Conservation (phyloP, 1,140 invertebrate genomes). For the Sycophila sp. region DNA sequence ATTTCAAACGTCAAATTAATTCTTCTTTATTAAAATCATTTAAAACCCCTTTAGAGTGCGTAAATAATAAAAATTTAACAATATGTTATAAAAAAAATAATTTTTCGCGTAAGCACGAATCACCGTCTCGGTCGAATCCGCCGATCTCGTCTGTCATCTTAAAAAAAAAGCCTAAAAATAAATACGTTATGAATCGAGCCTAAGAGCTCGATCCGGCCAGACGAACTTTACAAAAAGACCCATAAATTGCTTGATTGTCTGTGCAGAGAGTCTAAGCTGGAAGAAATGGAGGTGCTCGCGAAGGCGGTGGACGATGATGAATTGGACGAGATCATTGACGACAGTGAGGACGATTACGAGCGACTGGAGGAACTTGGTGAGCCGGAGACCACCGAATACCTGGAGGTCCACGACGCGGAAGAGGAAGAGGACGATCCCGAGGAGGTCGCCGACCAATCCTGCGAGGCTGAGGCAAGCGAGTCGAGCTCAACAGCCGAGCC, state of each 20-base stretch:
- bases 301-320: not conserved
- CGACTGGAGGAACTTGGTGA: not conserved
- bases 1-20: too few species aligned
- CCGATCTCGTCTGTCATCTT: too few species aligned
- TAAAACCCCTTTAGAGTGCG: too few species aligned
- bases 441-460: too few species aligned
- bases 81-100: too few species aligned
- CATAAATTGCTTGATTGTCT: slow-evolving; percentile 37
- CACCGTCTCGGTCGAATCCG: too few species aligned
- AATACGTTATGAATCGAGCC: too few species aligned
- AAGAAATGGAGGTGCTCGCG: not conserved
- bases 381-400: not conserved
- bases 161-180: not conserved
- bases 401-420: not conserved
- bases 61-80: too few species aligned
- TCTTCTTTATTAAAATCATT: too few species aligned
- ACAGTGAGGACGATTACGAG: not conserved
- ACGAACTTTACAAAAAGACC: slow-evolving; percentile 21
- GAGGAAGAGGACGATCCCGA: slow-evolving; percentile 11
- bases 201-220: slow-evolving; percentile 3
- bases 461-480: too few species aligned
- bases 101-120: too few species aligned
- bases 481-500: too few species aligned
- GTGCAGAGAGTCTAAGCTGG: slow-evolving; percentile 23
- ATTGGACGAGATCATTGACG: not conserved